A percentile compares a stretch with the other conserved stretches of the same genome.
These are phyloP conservation scores for Trichomycterus rosablanca DNA, from an alignment of 2,113 vertebrate species.

Conservation along the genomic window DNA sequence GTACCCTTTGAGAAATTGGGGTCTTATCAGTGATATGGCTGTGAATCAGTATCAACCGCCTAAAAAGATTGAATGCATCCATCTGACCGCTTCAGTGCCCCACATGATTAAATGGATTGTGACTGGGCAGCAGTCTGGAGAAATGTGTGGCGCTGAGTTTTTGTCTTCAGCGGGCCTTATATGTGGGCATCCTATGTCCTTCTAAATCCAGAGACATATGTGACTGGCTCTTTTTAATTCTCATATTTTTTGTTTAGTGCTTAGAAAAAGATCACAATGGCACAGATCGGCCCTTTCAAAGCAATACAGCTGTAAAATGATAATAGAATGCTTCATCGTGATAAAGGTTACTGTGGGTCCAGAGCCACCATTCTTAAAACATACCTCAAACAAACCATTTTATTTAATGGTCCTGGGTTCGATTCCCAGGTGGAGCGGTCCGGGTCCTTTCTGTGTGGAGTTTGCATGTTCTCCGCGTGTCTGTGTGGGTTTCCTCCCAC, in stretches of 20 bases:
- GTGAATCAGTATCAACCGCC: slow-evolving; percentile 44
- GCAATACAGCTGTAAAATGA: no score
- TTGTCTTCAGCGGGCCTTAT: neutral
- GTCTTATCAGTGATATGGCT: slow-evolving; percentile 62
- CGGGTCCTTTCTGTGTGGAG: no score
- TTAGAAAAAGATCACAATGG: no score
- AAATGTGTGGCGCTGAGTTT: slow-evolving; percentile 11
- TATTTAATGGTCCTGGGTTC: no score
- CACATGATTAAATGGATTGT: slow-evolving; percentile 51
- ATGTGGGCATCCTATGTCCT: neutral
- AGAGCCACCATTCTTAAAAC: no score
- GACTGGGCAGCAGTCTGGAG: slow-evolving; percentile 30
- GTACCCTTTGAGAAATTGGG: slow-evolving; percentile 55
- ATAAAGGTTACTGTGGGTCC: no score
- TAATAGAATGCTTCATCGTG: no score
- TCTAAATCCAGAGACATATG: slow-evolving; percentile 1
- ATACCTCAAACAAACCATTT: no score
- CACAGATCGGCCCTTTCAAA: no score
- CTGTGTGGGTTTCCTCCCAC: no score
- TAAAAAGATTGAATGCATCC: slow-evolving; percentile 54
- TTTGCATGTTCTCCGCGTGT: no score
- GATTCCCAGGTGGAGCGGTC: no score
- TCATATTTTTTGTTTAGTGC: neutral
- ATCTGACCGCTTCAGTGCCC: slow-evolving; percentile 51
- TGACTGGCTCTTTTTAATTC: slow-evolving; percentile 13